A percentile compares a stretch with the other conserved stretches of the same genome.
These are phyloP conservation scores for Paguma larvata DNA, from an alignment of 2,797 vertebrate genomes.

Conservation along the genomic window DNA sequence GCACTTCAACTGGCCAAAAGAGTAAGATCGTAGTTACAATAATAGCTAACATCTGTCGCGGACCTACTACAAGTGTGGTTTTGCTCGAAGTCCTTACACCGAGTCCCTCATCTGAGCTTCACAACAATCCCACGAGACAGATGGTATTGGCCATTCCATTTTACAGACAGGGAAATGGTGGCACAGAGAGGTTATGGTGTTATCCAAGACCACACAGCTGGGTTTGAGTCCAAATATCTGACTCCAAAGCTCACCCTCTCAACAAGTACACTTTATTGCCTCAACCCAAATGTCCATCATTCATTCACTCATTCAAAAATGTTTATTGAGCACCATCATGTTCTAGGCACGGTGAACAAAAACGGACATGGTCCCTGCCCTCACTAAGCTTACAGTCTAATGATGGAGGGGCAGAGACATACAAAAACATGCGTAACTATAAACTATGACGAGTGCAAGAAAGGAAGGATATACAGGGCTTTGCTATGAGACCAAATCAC, in stretches of 20 bases:
- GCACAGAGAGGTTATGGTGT: not conserved
- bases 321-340: not conserved
- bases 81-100: not conserved
- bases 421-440: not conserved
- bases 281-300: not conserved
- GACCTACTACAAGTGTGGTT: not conserved
- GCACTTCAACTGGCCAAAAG: not conserved
- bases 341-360: not conserved
- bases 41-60: not conserved
- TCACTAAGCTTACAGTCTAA: not conserved
- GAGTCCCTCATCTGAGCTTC: not conserved
- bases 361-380: not conserved
- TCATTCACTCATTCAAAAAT: not conserved
- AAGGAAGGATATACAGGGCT: not conserved
- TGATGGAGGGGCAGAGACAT: not conserved
- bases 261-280: not conserved
- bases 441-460: not conserved
- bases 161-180: not conserved
- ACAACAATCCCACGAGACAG: not conserved
- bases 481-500: not conserved
- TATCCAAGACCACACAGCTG: not conserved
- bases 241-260: not conserved
- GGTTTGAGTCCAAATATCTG: not conserved
- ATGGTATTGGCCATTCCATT: too few species aligned
- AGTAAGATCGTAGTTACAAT: not conserved